Evolutionary conservation across 2,797 vertebrate genomes (phyloP).

Genomic region (Neomorphus geoffroyi): DNA sequence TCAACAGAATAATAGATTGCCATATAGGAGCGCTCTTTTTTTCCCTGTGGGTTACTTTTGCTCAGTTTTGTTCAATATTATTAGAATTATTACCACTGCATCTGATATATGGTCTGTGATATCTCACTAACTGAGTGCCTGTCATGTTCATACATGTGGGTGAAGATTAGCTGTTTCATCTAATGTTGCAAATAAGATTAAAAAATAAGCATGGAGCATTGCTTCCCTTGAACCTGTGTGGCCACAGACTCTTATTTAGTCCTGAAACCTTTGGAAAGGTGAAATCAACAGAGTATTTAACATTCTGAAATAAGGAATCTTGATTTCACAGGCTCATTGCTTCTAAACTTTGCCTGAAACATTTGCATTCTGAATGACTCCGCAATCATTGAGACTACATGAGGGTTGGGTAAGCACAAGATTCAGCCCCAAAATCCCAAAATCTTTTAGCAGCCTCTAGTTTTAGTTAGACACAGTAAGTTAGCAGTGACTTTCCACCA

Average conservation of each 20-base stretch:
- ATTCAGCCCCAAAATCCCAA: background rate
- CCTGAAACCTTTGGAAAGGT: background rate
- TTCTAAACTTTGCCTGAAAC: background rate
- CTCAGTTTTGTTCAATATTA: background rate
- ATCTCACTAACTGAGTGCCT: background rate
- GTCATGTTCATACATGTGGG: fast-evolving
- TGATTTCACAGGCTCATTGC: background rate
- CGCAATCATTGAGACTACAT: background rate
- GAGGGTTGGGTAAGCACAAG: background rate
- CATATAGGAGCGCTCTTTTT: background rate
- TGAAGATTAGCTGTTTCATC: background rate
- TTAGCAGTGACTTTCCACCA: background rate
- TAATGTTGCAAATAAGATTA: background rate
- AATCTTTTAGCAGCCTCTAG: background rate
- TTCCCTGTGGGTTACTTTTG: background rate
- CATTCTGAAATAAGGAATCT: background rate
- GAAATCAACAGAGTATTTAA: background rate
- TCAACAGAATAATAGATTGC: constrained; percentile 6
- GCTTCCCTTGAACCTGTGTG: background rate
- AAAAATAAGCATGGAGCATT: fast-evolving
- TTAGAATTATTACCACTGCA: background rate
- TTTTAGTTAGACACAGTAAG: background rate
- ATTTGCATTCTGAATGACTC: background rate
- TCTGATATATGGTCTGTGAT: background rate
- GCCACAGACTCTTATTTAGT: background rate